Evolutionary conservation across 2,797 vertebrate species (phyloP).

Genomic region (Typhlichthys subterraneus): DNA sequence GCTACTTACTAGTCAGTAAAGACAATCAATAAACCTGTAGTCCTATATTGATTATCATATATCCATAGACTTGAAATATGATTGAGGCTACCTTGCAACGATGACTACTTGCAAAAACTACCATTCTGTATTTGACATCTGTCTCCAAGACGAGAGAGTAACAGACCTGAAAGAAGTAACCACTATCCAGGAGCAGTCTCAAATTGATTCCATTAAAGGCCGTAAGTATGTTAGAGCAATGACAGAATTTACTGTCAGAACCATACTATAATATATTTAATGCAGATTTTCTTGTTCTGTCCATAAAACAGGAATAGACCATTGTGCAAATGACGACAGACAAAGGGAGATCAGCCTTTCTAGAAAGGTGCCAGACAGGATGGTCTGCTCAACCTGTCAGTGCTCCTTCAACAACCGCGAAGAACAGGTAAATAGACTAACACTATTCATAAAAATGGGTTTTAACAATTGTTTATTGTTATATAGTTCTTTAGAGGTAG

Average conservation of each 20-base stretch:
- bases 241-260: neutral
- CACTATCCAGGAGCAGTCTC: constrained; percentile 30
- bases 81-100: neutral
- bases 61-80: too few species aligned
- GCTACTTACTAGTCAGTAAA: too few species aligned
- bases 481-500: neutral
- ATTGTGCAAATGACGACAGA: constrained; percentile 31
- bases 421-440: constrained; percentile 77
- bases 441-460: neutral
- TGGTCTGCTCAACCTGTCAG: constrained; percentile 86
- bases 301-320: constrained; percentile 28
- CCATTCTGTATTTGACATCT: constrained; percentile 68
- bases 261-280: neutral
- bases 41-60: neutral
- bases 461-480: neutral
- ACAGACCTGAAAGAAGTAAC: constrained; percentile 65
- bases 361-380: constrained; percentile 76
- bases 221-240: constrained; percentile 28
- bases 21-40: neutral
- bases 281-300: neutral
- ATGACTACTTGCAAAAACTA: constrained; percentile 41
- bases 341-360: constrained; percentile 34
- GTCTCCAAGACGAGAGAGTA: constrained; percentile 52
- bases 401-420: constrained; percentile 83
- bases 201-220: neutral